Conservation (phyloP, 2,113 vertebrate genomes). For the Trogon surrucura region DNA sequence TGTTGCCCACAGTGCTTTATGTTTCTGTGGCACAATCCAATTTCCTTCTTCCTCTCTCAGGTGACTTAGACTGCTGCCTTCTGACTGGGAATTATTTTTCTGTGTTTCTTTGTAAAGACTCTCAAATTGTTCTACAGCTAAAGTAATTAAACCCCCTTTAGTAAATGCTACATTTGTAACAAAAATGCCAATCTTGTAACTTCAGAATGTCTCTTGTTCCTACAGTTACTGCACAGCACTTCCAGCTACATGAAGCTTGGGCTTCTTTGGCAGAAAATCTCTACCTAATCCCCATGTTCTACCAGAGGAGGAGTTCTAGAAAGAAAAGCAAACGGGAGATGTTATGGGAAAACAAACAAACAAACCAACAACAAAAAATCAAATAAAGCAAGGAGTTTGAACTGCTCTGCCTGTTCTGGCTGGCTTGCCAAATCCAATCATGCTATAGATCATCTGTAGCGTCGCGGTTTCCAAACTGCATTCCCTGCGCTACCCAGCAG, state of each 20-base stretch:
- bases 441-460: neutral
- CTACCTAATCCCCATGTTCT: neutral
- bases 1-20: neutral
- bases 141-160: neutral
- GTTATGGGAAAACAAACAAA: neutral
- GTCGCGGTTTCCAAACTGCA: neutral
- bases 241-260: neutral
- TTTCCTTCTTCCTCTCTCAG: neutral
- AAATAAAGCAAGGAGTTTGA: neutral
- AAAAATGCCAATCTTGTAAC: neutral
- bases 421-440: neutral
- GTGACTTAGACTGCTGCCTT: neutral
- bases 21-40: neutral
- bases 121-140: neutral
- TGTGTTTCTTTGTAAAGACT: neutral
- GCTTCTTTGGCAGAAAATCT: neutral
- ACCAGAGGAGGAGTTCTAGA: neutral
- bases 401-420: neutral
- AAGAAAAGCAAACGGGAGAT: neutral
- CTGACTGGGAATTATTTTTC: neutral
- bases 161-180: neutral
- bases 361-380: neutral
- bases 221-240: neutral
- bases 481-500: conserved; percentile 51
- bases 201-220: neutral